Base-by-base conservation (phyloP, 2,888 invertebrate species). In the Aleiodes alternator region DNA sequence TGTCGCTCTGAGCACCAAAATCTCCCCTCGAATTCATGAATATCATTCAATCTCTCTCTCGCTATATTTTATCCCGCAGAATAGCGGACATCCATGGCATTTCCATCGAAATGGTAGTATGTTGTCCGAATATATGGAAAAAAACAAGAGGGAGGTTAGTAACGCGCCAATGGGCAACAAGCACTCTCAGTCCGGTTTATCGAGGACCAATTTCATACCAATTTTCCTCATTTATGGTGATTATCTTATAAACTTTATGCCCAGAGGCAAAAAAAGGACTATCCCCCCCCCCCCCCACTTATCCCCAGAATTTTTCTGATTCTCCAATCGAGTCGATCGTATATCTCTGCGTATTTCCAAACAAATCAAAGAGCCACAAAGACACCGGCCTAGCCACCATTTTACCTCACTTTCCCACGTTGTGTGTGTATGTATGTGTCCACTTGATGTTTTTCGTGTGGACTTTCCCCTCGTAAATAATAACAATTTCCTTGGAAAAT, bases 171-270 rank as follows among this genome's bases (percentile, higher is more conserved):
- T 66, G 48, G 68, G 57, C 31, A 50, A 50, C 31, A 43, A 56
- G 57, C 56, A 29, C 34, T 34, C 34, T 34, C 43, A 80, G 79
- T 81, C 84, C 79, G 85, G 81, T 83, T 84, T 83, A 85, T 86
- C 85, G 68, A 14, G 4, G 80, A 82, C 85, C 86, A 89, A 88
- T 88, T 88, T 89, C 85, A 87, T 87, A 88, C 84, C 86, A 88
- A 88, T 89, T 89, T 88, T 87, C 87, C 88, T 86, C 86, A 83
- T 87, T 88, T 85, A 81, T 79, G 82, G 81, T 82, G 86, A 87
- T 88, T 86, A 85, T 83, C 84, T 85, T 85, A 85, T 86, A 84
- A 82, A 80, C 80, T 80, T 43, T 83, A 82, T 84, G 81, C 80
- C 82, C 78, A 77, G 9, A 77, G 81, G 84, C 84, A 76, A 82